Evolutionary conservation across 2,888 invertebrate species (phyloP).

Genomic region (Ennomos fuscantarius): DNA sequence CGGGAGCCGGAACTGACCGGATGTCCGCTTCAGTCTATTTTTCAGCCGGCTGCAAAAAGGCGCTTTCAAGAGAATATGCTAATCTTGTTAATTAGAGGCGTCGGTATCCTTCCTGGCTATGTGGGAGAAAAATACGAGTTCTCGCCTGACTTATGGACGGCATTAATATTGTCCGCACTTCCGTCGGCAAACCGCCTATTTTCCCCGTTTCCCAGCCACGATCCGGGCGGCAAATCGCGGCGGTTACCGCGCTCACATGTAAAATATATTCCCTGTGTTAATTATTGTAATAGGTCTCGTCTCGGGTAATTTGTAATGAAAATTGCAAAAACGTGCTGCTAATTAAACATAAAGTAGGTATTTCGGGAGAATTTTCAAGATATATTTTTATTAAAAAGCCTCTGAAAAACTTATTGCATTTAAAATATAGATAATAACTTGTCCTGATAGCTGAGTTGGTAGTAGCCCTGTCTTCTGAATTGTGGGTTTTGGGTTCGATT

Average conservation of each 20-base stretch:
- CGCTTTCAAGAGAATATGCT: conserved; percentile 74
- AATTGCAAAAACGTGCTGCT: conserved; percentile 29
- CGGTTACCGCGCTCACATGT: conserved; percentile 29
- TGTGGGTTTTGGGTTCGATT: too few species aligned
- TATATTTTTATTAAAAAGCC: too few species aligned
- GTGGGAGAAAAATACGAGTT: conserved; percentile 75
- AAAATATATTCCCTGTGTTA: conserved; percentile 44
- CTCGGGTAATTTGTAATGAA: conserved; percentile 34
- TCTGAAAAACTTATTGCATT: too few species aligned
- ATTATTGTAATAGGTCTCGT: conserved; percentile 34
- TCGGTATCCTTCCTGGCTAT: conserved; percentile 69
- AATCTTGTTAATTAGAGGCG: conserved; percentile 81
- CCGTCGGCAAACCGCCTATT: conserved; percentile 66
- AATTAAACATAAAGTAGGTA: background rate
- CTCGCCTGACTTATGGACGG: conserved; percentile 72
- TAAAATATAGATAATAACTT: too few species aligned
- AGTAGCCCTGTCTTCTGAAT: too few species aligned
- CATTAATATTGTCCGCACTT: conserved; percentile 82
- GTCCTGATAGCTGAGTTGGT: too few species aligned
- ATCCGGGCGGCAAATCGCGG: conserved; percentile 28
- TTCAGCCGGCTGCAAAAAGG: conserved; percentile 56
- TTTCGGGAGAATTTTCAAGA: too few species aligned
- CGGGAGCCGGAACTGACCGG: conserved; percentile 11
- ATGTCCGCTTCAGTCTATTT: conserved; percentile 35
- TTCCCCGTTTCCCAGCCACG: conserved; percentile 50